Conservation (phyloP, 2,113 vertebrate genomes). For the Odobenus rosmarus region DNA sequence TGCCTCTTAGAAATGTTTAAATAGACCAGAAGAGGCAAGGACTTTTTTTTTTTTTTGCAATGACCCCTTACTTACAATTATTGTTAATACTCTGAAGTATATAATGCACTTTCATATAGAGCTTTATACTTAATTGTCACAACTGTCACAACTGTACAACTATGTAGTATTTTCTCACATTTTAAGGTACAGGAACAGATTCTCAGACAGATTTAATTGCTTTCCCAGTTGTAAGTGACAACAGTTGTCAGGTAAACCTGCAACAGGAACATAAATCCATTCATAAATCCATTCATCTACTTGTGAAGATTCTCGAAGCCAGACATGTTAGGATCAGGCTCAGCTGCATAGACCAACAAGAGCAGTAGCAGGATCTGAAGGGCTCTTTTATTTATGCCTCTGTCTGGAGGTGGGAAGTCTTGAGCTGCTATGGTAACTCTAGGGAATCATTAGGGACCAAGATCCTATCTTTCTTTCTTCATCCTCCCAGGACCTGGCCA, state of each 20-base stretch:
- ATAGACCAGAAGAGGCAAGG: neutral
- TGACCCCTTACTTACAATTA: neutral
- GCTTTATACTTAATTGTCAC: neutral
- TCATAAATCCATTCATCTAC: neutral
- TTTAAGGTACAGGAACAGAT: neutral
- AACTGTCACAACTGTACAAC: neutral
- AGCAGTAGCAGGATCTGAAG: neutral
- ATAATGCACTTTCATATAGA: neutral
- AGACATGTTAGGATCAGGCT: neutral
- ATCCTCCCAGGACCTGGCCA: neutral
- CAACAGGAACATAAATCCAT: neutral
- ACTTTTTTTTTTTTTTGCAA: neutral
- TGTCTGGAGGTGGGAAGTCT: neutral
- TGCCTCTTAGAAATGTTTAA: neutral
- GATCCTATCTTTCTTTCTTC: neutral
- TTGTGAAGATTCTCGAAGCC: neutral
- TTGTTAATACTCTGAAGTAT: neutral
- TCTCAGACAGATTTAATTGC: neutral
- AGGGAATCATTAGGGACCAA: neutral
- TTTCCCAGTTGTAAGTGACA: neutral
- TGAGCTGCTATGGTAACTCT: neutral
- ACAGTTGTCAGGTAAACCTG: neutral
- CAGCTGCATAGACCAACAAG: neutral
- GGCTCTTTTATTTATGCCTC: neutral
- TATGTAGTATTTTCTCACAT: neutral